Percentiles rank a stretch among this genome's conserved stretches.
Conservation (phyloP, 2,888 invertebrate genomes). For the Phlogophora meticulosa region DNA sequence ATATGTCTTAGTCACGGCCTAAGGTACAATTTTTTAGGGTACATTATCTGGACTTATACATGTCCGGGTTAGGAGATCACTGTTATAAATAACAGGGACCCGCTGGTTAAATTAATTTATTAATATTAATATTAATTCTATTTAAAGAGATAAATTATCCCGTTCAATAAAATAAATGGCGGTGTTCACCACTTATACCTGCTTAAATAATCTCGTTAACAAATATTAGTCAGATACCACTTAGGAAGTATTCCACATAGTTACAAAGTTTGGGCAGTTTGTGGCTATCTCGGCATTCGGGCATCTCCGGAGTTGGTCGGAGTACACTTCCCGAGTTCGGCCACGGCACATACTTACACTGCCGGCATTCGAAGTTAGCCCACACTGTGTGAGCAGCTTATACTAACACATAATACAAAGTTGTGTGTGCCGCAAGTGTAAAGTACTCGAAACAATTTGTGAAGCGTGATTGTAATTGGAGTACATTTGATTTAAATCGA, state of each 20-base stretch:
- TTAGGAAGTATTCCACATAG: constrained; percentile 38
- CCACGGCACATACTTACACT: constrained; percentile 55
- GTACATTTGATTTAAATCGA: constrained; percentile 8
- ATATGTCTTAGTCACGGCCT: no score
- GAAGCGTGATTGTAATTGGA: constrained; percentile 12
- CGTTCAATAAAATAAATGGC: no score
- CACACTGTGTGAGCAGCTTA: constrained; percentile 45
- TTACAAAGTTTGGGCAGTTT: constrained; percentile 46
- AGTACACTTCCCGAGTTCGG: constrained; percentile 38
- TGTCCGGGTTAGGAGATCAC: no score
- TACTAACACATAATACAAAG: constrained; percentile 34
- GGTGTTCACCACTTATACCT: background rate
- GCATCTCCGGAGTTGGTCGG: constrained; percentile 37
- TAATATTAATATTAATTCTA: no score
- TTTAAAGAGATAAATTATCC: no score
- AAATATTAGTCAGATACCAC: constrained; percentile 20
- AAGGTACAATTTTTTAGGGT: no score
- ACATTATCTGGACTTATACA: no score
- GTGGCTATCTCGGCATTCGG: constrained; percentile 50
- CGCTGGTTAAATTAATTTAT: no score
- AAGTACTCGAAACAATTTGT: constrained; percentile 24
- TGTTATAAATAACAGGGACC: no score
- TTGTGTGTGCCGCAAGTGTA: constrained; percentile 37
- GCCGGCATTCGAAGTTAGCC: constrained; percentile 57
- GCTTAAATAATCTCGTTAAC: background rate